Percentiles rank a stretch among this genome's conserved stretches.
Conservation (phyloP, 92 coral and sea anemone species). For the Siderastrea siderea region DNA sequence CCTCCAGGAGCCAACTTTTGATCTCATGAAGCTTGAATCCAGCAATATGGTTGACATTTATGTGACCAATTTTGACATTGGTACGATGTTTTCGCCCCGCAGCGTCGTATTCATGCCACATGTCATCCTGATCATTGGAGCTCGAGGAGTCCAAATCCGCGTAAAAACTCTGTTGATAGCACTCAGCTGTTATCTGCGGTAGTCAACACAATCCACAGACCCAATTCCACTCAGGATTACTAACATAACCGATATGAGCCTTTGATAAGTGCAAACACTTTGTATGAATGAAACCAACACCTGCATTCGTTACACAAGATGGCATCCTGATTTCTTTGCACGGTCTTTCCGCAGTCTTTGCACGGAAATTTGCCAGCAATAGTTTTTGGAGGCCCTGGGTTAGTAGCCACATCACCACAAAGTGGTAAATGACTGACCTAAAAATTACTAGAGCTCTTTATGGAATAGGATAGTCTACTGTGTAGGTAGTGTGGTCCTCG, state of each 20-base stretch:
- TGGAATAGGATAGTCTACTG: not conserved
- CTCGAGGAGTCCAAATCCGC: slow-evolving; percentile 1
- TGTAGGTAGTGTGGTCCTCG: too few species aligned
- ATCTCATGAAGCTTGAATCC: slow-evolving; percentile 1
- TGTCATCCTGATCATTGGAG: not conserved
- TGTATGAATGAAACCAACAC: slow-evolving; percentile 30
- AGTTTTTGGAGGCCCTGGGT: slow-evolving; percentile 39
- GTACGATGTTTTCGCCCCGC: not conserved
- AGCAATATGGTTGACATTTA: slow-evolving; percentile 31
- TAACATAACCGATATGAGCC: slow-evolving; percentile 12
- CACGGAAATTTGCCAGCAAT: slow-evolving; percentile 38
- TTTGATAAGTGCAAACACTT: slow-evolving; percentile 47
- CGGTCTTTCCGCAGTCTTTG: slow-evolving; percentile 28
- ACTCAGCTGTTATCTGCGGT: slow-evolving; percentile 18
- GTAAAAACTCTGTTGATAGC: slow-evolving; percentile 10
- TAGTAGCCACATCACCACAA: slow-evolving; percentile 42
- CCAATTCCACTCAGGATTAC: not conserved
- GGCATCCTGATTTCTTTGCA: slow-evolving; percentile 54
- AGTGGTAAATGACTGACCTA: slow-evolving; percentile 40
- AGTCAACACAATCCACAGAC: slow-evolving; percentile 31
- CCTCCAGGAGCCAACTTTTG: slow-evolving; percentile 19
- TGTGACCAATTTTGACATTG: slow-evolving; percentile 18
- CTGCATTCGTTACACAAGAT: slow-evolving; percentile 49
- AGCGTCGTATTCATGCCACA: slow-evolving; percentile 14
- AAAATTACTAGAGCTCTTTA: slow-evolving; percentile 22